These are phyloP conservation scores for Macrotrachela quadricornifera DNA, from an alignment of 1,140 invertebrate species.

Conservation along the genomic window DNA sequence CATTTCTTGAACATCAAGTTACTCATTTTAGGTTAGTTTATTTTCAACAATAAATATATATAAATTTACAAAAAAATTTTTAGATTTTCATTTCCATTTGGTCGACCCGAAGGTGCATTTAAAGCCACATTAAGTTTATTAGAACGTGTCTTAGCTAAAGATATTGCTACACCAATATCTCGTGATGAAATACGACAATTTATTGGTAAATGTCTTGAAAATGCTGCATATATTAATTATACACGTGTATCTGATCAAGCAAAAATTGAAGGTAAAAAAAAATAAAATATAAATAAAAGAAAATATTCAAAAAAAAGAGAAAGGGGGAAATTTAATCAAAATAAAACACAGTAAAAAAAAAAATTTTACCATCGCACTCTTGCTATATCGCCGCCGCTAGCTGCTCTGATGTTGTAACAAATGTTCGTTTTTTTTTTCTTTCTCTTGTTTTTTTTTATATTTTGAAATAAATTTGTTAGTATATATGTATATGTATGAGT, in stretches of 20 bases:
- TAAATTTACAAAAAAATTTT: not conserved
- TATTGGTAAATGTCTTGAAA: constrained; percentile 89
- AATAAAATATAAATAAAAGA: not conserved
- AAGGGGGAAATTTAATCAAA: too few species aligned
- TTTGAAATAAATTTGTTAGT: too few species aligned
- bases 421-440: too few species aligned
- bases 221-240: constrained; percentile 90
- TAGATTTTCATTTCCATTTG: constrained; percentile 92
- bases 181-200: constrained; percentile 81
- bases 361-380: too few species aligned
- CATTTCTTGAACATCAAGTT: constrained; percentile 86
- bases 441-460: too few species aligned
- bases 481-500: too few species aligned
- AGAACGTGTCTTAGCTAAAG: constrained; percentile 94
- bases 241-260: constrained; percentile 81
- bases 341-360: too few species aligned
- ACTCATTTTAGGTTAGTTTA: constrained; percentile 71
- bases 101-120: constrained; percentile 80
- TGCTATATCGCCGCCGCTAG: too few species aligned
- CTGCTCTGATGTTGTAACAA: too few species aligned
- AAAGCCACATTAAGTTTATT: constrained; percentile 84
- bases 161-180: constrained; percentile 85
- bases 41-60: not conserved
- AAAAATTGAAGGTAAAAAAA: constrained; percentile 67
- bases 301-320: too few species aligned